A percentile compares a stretch with the other conserved stretches of the same genome.
Evolutionary conservation across 1,140 invertebrate species (phyloP).

Genomic region (Schlechtendalia chinensis): DNA sequence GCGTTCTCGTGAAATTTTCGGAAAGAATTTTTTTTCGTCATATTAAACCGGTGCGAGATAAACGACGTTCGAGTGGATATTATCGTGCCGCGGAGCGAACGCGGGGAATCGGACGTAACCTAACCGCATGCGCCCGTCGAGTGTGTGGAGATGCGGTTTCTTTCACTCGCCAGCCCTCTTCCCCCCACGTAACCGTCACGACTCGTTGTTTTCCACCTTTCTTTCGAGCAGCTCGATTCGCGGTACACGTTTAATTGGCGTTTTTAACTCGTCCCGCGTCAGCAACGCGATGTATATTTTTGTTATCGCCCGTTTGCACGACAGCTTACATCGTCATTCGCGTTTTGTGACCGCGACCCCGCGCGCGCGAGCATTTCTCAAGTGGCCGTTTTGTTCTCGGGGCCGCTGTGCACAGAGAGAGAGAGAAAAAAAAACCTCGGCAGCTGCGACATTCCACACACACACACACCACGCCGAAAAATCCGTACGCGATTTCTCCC

Average conservation of each 20-base stretch:
- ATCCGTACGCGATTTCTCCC: background rate
- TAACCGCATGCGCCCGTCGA: background rate
- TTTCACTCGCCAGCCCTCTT: background rate
- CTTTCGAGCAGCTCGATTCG: no score
- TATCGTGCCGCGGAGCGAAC: no score
- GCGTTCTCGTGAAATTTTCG: background rate
- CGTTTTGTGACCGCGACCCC: constrained; percentile 9
- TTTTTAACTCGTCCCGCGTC: constrained; percentile 27
- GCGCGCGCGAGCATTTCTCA: constrained; percentile 1
- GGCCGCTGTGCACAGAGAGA: no score
- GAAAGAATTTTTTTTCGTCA: no score
- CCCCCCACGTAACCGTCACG: no score
- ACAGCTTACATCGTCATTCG: constrained; percentile 25
- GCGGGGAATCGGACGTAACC: no score
- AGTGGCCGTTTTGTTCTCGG: constrained; percentile 7
- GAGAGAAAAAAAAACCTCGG: background rate
- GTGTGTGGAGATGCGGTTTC: no score
- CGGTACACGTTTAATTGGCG: constrained; percentile 36
- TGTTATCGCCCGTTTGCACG: background rate
- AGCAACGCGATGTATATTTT: background rate
- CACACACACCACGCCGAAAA: background rate
- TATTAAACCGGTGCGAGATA: no score
- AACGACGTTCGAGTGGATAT: no score
- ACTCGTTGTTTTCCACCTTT: background rate
- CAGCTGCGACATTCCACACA: constrained; percentile 16